A percentile compares a stretch with the other conserved stretches of the same genome.
Evolutionary conservation across 2,888 invertebrate genomes (phyloP).

Genomic region (Nemapogon koenigi): DNA sequence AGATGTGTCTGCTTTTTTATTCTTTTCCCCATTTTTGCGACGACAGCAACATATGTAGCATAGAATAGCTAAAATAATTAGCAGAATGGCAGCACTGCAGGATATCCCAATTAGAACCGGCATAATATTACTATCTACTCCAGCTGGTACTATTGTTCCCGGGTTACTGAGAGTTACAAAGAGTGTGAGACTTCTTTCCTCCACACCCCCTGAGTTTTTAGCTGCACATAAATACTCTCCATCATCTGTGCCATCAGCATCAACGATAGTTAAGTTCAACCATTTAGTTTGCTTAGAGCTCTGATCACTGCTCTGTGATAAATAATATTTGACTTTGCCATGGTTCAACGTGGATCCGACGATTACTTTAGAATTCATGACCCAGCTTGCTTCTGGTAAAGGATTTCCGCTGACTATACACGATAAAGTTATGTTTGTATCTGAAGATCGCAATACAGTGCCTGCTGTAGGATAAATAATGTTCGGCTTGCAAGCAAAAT

Average conservation of each 20-base stretch:
- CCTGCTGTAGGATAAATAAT: constrained; percentile 70
- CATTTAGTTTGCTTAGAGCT: constrained; percentile 58
- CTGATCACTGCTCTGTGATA: constrained; percentile 35
- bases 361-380: constrained; percentile 69
- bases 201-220: constrained; percentile 81
- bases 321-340: constrained; percentile 53
- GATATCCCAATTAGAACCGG: constrained; percentile 60
- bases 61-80: constrained; percentile 53
- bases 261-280: constrained; percentile 74
- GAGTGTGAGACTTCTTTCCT: constrained; percentile 77
- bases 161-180: constrained; percentile 48
- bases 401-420: constrained; percentile 82
- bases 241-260: constrained; percentile 68
- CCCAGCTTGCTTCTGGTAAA: constrained; percentile 77
- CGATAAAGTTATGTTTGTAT: constrained; percentile 72
- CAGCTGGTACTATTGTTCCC: constrained; percentile 46
- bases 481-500: constrained; percentile 84
- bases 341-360: constrained; percentile 58
- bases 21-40: constrained; percentile 47
- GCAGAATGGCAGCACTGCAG: constrained; percentile 50
- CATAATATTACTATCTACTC: constrained; percentile 63
- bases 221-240: constrained; percentile 83
- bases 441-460: constrained; percentile 67
- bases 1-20: constrained; percentile 64
- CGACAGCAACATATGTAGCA: constrained; percentile 66